Evolutionary conservation across 1,140 invertebrate genomes (phyloP).

Genomic region (Ptiloglossa arizonensis): DNA sequence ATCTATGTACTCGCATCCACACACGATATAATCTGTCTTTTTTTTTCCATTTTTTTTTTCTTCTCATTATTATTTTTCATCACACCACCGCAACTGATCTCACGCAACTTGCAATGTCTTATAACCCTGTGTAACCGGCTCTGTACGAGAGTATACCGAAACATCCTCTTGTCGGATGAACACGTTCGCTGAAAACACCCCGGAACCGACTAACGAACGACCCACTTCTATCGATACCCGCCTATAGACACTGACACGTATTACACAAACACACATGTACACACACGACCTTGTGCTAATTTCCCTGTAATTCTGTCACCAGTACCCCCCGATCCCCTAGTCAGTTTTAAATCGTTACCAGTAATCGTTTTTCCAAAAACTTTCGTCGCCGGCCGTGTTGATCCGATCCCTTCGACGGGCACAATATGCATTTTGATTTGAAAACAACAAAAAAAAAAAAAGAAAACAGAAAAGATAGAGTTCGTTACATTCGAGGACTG

Average conservation of each 20-base stretch:
- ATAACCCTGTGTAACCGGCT: conserved; percentile 59
- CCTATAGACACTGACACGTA: conserved; percentile 29
- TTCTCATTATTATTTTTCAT: too few species aligned
- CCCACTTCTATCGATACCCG: conserved; percentile 49
- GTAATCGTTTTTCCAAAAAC: conserved; percentile 2
- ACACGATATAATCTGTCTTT: conserved; percentile 14
- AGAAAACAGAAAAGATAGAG: background rate
- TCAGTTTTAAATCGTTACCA: conserved; percentile 22
- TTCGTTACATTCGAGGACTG: too few species aligned
- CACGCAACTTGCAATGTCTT: conserved; percentile 67
- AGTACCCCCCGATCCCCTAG: conserved; percentile 13
- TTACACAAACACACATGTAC: conserved; percentile 11
- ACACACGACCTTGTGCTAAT: conserved; percentile 55
- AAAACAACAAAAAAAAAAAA: conserved; percentile 12
- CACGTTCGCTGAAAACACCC: conserved; percentile 62
- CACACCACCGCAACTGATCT: conserved; percentile 66
- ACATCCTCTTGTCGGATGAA: conserved; percentile 71
- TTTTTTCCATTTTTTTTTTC: too few species aligned
- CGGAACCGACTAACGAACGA: conserved; percentile 57
- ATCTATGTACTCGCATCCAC: conserved; percentile 13
- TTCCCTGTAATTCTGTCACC: conserved; percentile 43
- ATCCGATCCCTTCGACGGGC: background rate
- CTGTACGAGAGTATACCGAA: conserved; percentile 54
- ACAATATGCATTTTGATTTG: background rate
- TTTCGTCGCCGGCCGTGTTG: conserved; percentile 51